These are phyloP conservation scores for Nymphicus hollandicus DNA, from an alignment of 2,113 vertebrate genomes.

Conservation along the genomic window DNA sequence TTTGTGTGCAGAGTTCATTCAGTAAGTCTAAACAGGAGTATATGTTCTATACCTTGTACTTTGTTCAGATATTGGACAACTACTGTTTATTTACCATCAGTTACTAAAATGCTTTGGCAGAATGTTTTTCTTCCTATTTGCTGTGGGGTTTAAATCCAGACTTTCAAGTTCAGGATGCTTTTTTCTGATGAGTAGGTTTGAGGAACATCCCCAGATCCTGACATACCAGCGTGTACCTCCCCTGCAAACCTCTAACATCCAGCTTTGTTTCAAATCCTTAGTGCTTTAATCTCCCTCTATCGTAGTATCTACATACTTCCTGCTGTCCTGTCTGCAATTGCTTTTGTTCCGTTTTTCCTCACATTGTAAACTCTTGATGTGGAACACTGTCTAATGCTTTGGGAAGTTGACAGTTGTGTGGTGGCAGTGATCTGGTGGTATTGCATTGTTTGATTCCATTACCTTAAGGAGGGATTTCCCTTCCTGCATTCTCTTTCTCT, in stretches of 20 bases:
- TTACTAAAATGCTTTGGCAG: background rate
- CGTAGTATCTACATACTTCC: background rate
- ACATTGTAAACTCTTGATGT: background rate
- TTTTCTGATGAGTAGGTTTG: background rate
- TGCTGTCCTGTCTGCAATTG: background rate
- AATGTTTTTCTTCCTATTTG: background rate
- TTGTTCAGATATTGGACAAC: background rate
- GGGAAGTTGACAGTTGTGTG: background rate
- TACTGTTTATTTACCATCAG: background rate
- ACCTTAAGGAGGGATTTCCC: background rate
- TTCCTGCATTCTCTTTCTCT: background rate
- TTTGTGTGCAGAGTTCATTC: background rate
- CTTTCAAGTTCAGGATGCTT: background rate
- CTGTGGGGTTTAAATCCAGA: background rate
- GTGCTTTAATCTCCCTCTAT: background rate
- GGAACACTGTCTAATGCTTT: background rate
- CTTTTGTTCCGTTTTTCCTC: background rate
- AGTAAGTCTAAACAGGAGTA: background rate
- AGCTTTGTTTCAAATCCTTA: background rate
- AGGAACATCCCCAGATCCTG: background rate
- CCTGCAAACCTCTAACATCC: background rate
- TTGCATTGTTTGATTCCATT: background rate
- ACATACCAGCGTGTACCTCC: background rate
- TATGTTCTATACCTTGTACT: background rate
- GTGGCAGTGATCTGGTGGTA: background rate